Conservation (phyloP, 2,797 vertebrate species). For the Acestrorhynchus altus region DNA sequence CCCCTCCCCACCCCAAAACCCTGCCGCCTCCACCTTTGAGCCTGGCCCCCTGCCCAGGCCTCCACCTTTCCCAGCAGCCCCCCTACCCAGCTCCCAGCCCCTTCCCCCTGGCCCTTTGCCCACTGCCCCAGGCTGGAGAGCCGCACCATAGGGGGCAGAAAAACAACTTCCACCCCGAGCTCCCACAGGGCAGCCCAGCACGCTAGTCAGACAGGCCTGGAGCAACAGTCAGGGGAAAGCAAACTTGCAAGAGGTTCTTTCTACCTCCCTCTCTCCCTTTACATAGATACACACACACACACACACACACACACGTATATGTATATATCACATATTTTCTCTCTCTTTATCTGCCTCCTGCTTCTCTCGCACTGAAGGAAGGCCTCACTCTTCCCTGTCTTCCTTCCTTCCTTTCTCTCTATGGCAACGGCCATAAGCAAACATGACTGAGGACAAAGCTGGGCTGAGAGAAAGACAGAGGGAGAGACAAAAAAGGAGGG, state of each 20-base stretch:
- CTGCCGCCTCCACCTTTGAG: slow-evolving; percentile 63
- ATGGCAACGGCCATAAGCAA: slow-evolving; percentile 51
- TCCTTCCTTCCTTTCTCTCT: slow-evolving; percentile 66
- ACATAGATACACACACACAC: too few species aligned
- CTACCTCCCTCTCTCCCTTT: background rate
- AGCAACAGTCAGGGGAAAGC: slow-evolving; percentile 63
- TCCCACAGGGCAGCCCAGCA: slow-evolving; percentile 76
- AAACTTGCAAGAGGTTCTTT: slow-evolving; percentile 46
- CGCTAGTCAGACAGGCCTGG: slow-evolving; percentile 62
- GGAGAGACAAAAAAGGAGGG: slow-evolving; percentile 36
- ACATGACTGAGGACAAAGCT: slow-evolving; percentile 52
- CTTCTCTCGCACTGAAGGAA: background rate
- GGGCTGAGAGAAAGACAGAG: slow-evolving; percentile 41
- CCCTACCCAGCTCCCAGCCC: slow-evolving; percentile 72
- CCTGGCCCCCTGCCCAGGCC: slow-evolving; percentile 71
- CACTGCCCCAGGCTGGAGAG: slow-evolving; percentile 77
- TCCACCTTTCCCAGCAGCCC: slow-evolving; percentile 73
- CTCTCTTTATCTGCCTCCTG: slow-evolving; percentile 2
- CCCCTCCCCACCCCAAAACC: slow-evolving; percentile 9
- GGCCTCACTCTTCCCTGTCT: slow-evolving; percentile 48
- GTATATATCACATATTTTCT: background rate
- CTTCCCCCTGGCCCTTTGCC: slow-evolving; percentile 73
- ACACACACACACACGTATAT: background rate
- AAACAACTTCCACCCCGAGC: slow-evolving; percentile 82
- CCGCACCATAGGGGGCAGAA: slow-evolving; percentile 80